phyloP scores from a whole-genome alignment of 2,113 vertebrate genomes.

The Prunella himalayana region DNA sequence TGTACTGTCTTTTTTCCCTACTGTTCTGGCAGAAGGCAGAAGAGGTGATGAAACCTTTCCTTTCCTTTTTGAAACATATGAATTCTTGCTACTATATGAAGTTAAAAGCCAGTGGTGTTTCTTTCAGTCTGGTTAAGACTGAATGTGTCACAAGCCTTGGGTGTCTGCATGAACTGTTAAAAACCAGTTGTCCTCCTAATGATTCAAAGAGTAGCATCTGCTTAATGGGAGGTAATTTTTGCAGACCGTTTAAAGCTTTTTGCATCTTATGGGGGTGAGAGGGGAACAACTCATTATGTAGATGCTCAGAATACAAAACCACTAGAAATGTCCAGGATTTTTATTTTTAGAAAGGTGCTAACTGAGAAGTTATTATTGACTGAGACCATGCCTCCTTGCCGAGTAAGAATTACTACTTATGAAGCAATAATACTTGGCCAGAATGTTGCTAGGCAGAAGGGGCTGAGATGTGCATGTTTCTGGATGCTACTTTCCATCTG shows the following conservation, averaged over 20 bases:
- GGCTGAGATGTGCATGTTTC: neutral
- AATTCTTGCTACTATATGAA: neutral
- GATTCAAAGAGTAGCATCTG: neutral
- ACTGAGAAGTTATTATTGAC: neutral
- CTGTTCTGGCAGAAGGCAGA: neutral
- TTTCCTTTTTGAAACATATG: neutral
- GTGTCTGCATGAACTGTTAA: neutral
- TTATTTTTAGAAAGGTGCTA: neutral
- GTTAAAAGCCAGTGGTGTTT: neutral
- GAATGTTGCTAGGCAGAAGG: neutral
- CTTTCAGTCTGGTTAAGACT: neutral
- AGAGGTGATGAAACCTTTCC: neutral
- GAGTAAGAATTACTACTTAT: neutral
- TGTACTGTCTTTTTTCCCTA: rapidly evolving
- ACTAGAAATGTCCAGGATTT: neutral
- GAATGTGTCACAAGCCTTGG: neutral
- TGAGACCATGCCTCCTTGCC: neutral
- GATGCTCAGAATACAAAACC: neutral
- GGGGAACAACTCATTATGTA: neutral
- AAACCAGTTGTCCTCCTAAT: neutral
- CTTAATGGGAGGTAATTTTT: neutral
- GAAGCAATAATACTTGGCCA: neutral
- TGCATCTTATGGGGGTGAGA: rapidly evolving
- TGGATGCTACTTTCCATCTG: neutral
- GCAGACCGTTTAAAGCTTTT: neutral